Conservation (phyloP, 2,888 invertebrate species). For the Agriopis leucophaearia region DNA sequence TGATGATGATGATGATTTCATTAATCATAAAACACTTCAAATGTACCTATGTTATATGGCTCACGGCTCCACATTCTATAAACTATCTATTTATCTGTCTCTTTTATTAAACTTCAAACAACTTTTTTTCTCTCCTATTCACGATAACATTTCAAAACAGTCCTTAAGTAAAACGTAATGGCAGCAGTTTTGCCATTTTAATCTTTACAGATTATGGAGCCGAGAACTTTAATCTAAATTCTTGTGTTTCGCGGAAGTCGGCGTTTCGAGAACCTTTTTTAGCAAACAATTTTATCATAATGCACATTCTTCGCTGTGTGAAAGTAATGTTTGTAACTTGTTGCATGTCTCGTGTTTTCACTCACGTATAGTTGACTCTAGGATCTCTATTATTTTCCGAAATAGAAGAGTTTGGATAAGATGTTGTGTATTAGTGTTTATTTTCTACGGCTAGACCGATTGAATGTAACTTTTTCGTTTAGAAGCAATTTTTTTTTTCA, state of each 20-base stretch:
- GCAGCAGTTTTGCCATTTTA: conserved; percentile 22
- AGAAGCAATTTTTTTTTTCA: too few species aligned
- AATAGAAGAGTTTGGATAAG: too few species aligned
- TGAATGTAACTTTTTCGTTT: too few species aligned
- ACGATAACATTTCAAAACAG: background rate
- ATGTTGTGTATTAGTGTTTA: too few species aligned
- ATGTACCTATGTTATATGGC: background rate
- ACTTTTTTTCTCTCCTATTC: background rate
- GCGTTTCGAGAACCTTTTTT: conserved; percentile 11
- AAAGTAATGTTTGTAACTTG: background rate
- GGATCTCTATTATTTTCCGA: too few species aligned
- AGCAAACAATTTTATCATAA: conserved; percentile 14
- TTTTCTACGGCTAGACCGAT: too few species aligned
- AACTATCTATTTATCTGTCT: background rate
- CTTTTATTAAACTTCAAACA: too few species aligned
- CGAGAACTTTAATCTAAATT: conserved; percentile 29
- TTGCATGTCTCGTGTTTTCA: background rate
- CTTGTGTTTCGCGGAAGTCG: conserved; percentile 18
- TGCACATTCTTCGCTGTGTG: background rate
- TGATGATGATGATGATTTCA: too few species aligned
- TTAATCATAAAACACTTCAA: too few species aligned
- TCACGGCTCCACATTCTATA: conserved; percentile 21
- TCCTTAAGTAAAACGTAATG: conserved; percentile 9
- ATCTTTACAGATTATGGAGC: conserved; percentile 26
- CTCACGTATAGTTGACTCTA: too few species aligned